phyloP scores from a whole-genome alignment of 2,113 vertebrate species.

The Platichthys flesus region DNA sequence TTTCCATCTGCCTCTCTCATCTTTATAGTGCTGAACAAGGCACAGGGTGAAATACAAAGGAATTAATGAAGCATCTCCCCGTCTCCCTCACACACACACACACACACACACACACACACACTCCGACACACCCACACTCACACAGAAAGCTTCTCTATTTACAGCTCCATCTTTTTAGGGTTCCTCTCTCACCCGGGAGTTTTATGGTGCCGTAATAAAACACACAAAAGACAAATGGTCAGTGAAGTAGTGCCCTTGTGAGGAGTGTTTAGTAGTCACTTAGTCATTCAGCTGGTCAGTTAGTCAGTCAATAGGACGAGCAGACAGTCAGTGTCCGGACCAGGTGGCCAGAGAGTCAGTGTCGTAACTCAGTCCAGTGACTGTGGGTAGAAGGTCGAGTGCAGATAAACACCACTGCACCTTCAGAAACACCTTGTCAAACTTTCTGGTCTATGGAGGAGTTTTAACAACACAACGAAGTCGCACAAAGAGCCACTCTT shows the following conservation, averaged over 20 bases:
- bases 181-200: conserved; percentile 64
- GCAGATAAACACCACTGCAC: background rate
- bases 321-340: conserved; percentile 26
- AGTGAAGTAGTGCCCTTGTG: conserved; percentile 65
- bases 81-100: conserved; percentile 6
- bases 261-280: conserved; percentile 45
- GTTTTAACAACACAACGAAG: background rate
- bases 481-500: background rate
- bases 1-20: conserved; percentile 54
- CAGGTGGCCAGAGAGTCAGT: conserved; percentile 26
- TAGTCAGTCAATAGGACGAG: conserved; percentile 46
- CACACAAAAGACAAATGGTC: conserved; percentile 82
- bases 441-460: background rate
- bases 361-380: background rate
- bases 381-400: background rate
- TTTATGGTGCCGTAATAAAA: conserved; percentile 80
- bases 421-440: background rate
- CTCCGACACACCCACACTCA: conserved; percentile 4
- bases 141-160: conserved; percentile 56
- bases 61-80: conserved; percentile 77
- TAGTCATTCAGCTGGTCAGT: conserved; percentile 58
- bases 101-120: conserved; percentile 14
- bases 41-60: conserved; percentile 72
- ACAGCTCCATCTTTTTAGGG: conserved; percentile 73
- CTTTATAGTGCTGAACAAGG: conserved; percentile 68